Percentiles rank a stretch among this genome's conserved stretches.
Conservation (phyloP, 2,888 invertebrate species). For the Pterostichus niger region DNA sequence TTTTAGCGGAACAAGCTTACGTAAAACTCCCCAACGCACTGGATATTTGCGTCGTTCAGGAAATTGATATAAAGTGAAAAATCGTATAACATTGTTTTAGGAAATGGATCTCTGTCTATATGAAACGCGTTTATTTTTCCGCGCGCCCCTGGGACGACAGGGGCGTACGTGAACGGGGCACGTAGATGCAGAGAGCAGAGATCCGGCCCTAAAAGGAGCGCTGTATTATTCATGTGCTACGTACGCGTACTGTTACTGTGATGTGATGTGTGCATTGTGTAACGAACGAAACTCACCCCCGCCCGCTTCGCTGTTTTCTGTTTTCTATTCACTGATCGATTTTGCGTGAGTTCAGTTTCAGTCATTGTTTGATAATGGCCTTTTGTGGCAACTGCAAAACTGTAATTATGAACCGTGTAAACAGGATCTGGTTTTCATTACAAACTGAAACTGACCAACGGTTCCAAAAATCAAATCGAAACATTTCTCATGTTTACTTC, state of each 20-base stretch:
- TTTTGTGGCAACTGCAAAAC: conserved; percentile 5
- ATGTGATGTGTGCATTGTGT: conserved; percentile 16
- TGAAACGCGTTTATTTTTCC: conserved; percentile 63
- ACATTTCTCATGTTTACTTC: not conserved
- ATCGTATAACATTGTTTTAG: conserved; percentile 72
- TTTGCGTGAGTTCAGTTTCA: conserved; percentile 6
- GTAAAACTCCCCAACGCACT: conserved; percentile 60
- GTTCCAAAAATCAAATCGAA: not conserved
- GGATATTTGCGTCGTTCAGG: conserved; percentile 57
- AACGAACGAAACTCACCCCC: conserved; percentile 6
- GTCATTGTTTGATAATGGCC: not conserved
- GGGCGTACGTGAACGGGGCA: conserved; percentile 32
- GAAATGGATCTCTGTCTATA: conserved; percentile 71
- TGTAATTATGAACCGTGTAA: conserved; percentile 5
- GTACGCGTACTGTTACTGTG: conserved; percentile 13
- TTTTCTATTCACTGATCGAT: conserved; percentile 36
- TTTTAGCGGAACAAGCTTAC: conserved; percentile 54
- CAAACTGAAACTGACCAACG: not conserved
- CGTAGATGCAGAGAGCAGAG: conserved; percentile 48
- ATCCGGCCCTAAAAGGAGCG: conserved; percentile 63
- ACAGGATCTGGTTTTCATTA: conserved; percentile 2
- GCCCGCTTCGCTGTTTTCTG: not conserved
- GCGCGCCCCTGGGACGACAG: conserved; percentile 53
- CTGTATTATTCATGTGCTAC: conserved; percentile 62
- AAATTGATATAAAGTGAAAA: conserved; percentile 73